Base-by-base conservation (phyloP, 2,797 vertebrate species). In the Sparus aurata region DNA sequence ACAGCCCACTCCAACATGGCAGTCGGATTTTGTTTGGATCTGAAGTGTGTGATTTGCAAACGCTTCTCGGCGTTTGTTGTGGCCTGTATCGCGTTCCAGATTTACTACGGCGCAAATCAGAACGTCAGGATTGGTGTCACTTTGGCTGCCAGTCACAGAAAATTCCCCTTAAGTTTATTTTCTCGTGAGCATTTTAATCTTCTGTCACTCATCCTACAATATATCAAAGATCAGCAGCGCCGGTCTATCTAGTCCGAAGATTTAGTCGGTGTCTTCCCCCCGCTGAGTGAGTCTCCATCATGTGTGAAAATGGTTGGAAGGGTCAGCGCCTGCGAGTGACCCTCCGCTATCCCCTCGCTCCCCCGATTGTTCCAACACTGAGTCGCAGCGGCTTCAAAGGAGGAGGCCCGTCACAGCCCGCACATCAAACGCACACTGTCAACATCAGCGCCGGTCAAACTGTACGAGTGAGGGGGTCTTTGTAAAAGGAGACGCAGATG, bases 261-360 rank as follows among this genome's bases (percentile, higher is more conserved):
- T 67, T 69, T 13, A 27, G 58, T 71, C 52, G 38, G n/a, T 70
- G 69, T 84, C 62, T 68, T 18, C 50, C 67, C 27, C 49, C 47
- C 4, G 82, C 4, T 89, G 88, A 93, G 80, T 90, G 89, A 93
- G 62, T 91, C 81, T 75, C 85, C 61, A 20, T 50, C 81, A 76
- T 62, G 73, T 86, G 80, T 92, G 85, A 82, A 88, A 82, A 80
- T 1, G 77, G 71, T 70, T 59, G 67, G 73, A 81, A 20, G 91
- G 92, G 91, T 95, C 92, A 90, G 69, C 38, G 83, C 59, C 75
- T 55, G 69, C 1, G 52, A 73, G 83, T 52, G 90, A 90, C 89
- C 91, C 82, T 2, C 0, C 12, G 38, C 54, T 23, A 5, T 18
- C 20, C 50, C 64, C 76, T 62, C 38, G 41, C 69, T 72, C 46